Conservation (phyloP, 2,888 invertebrate genomes). For the Acanthosepion pharaonis region DNA sequence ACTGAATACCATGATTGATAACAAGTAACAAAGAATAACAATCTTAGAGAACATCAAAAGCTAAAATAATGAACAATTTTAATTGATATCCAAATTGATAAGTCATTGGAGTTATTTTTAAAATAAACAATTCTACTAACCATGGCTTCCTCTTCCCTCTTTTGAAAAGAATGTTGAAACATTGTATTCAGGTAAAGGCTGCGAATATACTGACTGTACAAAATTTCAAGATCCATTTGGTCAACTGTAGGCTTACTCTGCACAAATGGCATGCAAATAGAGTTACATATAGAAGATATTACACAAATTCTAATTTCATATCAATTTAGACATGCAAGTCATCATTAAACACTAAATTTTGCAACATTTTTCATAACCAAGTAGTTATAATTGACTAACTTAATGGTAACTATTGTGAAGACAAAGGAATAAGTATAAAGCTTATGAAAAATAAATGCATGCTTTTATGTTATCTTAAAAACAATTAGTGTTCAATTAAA, state of each 20-base stretch:
- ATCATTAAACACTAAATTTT: not conserved
- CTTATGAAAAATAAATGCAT: not conserved
- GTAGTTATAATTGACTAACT: not conserved
- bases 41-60: too few relatives aligned
- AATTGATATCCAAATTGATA: not conserved
- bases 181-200: constrained; percentile 41
- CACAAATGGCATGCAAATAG: not conserved
- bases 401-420: too few relatives aligned
- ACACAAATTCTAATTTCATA: not conserved
- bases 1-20: not conserved
- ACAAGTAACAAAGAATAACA: not conserved
- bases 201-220: not conserved
- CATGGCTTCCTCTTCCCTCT: constrained; percentile 36
- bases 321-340: not conserved
- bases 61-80: not conserved
- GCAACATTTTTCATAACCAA: not conserved
- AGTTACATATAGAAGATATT: not conserved
- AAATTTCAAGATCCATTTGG: constrained; percentile 40
- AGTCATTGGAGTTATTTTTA: not conserved
- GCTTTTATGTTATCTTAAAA: not conserved
- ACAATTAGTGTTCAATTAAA: not conserved
- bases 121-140: constrained; percentile 34
- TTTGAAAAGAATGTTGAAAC: constrained; percentile 14
- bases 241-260: not conserved
- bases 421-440: not conserved